Conservation (phyloP, 2,113 vertebrate species). For the Hippolais icterina region DNA sequence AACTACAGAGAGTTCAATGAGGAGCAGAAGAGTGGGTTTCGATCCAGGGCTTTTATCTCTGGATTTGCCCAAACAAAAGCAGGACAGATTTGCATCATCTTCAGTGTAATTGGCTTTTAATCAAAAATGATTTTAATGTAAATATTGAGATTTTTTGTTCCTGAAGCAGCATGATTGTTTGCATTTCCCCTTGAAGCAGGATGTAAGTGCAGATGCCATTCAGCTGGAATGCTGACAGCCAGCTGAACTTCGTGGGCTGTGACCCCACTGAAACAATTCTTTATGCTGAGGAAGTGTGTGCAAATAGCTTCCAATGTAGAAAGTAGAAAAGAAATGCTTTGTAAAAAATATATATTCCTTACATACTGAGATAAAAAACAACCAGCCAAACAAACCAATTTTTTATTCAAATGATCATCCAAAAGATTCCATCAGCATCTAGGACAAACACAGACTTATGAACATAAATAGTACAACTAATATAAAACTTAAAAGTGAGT, state of each 20-base stretch:
- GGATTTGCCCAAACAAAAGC: conserved; percentile 26
- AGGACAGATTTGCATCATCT: conserved; percentile 57
- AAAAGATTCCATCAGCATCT: background rate
- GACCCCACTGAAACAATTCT: conserved; percentile 60
- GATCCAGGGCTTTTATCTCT: conserved; percentile 25
- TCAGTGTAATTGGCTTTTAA: conserved; percentile 57
- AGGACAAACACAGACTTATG: background rate
- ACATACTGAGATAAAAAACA: background rate
- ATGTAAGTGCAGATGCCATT: conserved; percentile 66
- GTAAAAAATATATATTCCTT: background rate
- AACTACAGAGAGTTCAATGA: background rate
- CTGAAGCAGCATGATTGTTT: conserved; percentile 49
- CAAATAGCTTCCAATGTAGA: conserved; percentile 47
- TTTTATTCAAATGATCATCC: background rate
- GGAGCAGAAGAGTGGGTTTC: background rate
- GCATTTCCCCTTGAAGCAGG: conserved; percentile 58
- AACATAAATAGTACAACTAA: background rate
- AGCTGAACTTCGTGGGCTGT: conserved; percentile 5
- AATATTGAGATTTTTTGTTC: conserved; percentile 67
- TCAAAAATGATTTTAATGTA: conserved; percentile 66
- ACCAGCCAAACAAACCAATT: background rate
- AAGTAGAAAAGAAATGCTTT: background rate
- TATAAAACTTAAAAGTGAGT: background rate
- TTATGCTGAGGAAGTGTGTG: conserved; percentile 41
- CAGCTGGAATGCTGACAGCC: conserved; percentile 47